phyloP scores from a whole-genome alignment of 1,140 invertebrate genomes.

The Drosophila pseudoobscura region DNA sequence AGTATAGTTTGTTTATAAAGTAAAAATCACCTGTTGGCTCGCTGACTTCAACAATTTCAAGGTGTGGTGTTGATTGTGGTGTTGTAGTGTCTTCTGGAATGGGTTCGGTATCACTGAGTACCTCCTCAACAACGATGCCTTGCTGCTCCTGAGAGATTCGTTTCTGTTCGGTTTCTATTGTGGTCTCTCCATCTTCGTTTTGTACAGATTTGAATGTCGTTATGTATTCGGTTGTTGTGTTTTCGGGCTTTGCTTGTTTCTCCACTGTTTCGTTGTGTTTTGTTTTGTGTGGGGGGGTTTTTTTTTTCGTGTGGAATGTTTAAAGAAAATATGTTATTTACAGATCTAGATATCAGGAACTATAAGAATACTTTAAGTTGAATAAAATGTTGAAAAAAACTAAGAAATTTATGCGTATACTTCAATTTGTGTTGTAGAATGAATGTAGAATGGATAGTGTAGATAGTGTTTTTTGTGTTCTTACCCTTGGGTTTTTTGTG shows the following conservation, averaged over 20 bases:
- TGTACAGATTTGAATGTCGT: constrained; percentile 82
- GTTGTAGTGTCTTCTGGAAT: constrained; percentile 60
- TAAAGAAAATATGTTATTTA: constrained; percentile 60
- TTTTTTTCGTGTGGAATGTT: constrained; percentile 44
- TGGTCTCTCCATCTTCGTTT: constrained; percentile 76
- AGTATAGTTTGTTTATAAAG: constrained; percentile 23
- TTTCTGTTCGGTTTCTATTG: constrained; percentile 76
- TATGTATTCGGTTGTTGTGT: constrained; percentile 78
- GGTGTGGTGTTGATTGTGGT: constrained; percentile 46
- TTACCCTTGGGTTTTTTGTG: constrained; percentile 78
- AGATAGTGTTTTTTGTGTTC: constrained; percentile 61
- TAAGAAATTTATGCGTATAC: constrained; percentile 53
- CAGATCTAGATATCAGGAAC: neutral
- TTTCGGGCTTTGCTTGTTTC: constrained; percentile 60
- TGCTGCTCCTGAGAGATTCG: constrained; percentile 72
- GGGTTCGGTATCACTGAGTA: constrained; percentile 81
- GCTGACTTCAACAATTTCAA: constrained; percentile 80
- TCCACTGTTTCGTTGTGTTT: constrained; percentile 54
- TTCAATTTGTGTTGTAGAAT: constrained; percentile 47
- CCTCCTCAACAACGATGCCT: constrained; percentile 81
- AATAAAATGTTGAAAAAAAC: constrained; percentile 6
- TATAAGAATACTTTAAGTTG: constrained; percentile 5
- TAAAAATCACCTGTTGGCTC: constrained; percentile 77
- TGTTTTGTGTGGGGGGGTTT: constrained; percentile 33
- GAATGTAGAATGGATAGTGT: constrained; percentile 55